Base-by-base conservation (phyloP, 2,113 vertebrate species). In the Notothenia rossii region DNA sequence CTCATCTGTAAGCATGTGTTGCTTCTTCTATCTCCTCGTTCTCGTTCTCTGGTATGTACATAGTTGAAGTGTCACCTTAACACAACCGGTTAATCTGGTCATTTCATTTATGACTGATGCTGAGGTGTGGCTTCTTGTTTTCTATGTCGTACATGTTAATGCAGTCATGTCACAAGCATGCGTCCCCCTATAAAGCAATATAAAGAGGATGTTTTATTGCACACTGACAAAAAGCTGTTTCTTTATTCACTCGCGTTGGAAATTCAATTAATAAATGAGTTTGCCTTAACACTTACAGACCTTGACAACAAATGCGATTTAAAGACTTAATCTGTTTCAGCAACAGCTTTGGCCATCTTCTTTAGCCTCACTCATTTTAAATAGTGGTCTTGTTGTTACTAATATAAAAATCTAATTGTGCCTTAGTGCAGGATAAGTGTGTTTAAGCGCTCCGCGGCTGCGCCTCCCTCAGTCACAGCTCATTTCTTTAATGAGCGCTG, bases 401-500 rank as follows among this genome's bases (percentile, higher is more conserved):
- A 78, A 86, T 72, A 86, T 61, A 81, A 82, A 67, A 66, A 81
- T 82, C 71, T 81, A 75, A 92, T 88, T 81, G 77, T 73, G 50
- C 45, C 0, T 8, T 61, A 66, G 66, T 71, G 76, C 86, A 77
- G 79, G 81, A 80, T 88, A 78, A 87, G 61, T 72, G 68, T 7
- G 40, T 85, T 65, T 85, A 84, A 86, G 83, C 56, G 43, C 84
- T 62, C 55, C 12, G 1, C n/a, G 75, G 68, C 82, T 66, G 58
- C 3, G 7, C 78, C 63, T 55, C 9, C 75, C 50, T 74, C 74
- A 14, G 84, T 90, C 89, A 82, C 83, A 85, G 86, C 84, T 90
- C 86, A 88, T 91, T 90, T 92, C 79, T 84, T 84, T 92, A 91
- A 93, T 91, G 83, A 92, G 81, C 12, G 51, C 74, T 86, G 79